Evolutionary conservation across 2,797 vertebrate genomes (phyloP).

Genomic region (Peromyscus nudipes): DNA sequence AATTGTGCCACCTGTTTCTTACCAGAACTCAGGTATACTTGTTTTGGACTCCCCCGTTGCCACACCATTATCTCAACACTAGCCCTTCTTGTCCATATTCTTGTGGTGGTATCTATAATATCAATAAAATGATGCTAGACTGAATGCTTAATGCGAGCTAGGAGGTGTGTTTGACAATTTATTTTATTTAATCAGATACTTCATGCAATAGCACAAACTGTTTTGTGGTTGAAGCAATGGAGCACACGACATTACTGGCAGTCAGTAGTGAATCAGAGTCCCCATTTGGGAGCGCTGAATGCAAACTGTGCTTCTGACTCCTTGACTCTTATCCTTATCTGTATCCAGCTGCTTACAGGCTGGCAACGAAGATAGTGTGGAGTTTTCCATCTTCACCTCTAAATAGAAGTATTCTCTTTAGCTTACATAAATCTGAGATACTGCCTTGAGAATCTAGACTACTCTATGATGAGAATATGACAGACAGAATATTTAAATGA

Average conservation of each 20-base stretch:
- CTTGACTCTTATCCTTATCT: background rate
- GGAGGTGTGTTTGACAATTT: background rate
- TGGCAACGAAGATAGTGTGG: background rate
- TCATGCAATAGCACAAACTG: background rate
- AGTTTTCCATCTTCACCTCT: background rate
- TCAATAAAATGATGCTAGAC: background rate
- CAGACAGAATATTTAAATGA: background rate
- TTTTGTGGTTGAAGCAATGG: background rate
- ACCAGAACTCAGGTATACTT: background rate
- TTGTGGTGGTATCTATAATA: background rate
- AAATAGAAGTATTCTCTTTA: background rate
- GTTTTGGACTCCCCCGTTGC: background rate
- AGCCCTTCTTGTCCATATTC: background rate
- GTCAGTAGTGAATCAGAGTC: background rate
- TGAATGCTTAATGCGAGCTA: background rate
- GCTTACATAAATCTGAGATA: background rate
- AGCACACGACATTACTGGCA: background rate
- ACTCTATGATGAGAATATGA: background rate
- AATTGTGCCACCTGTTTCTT: background rate
- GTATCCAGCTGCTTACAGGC: background rate
- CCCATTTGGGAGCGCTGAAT: background rate
- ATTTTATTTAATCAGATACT: background rate
- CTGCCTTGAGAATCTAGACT: background rate
- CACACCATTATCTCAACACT: background rate
- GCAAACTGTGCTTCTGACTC: background rate